Evolutionary conservation across 2,797 vertebrate genomes (phyloP).

Genomic region (Argyrosomus regius): DNA sequence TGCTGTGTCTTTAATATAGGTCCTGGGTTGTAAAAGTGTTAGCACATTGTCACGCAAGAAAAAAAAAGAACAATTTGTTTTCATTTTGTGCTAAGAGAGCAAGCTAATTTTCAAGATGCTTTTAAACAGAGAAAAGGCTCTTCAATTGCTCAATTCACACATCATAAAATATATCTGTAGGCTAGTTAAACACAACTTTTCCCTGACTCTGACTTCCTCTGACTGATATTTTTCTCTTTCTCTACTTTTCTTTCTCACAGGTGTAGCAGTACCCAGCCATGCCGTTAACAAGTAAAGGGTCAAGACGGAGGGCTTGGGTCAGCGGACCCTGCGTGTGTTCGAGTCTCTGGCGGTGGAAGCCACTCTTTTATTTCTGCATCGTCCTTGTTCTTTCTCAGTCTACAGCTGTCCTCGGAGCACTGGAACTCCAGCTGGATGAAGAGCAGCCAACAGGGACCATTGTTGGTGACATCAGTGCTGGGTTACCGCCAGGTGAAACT

Average conservation of each 20-base stretch:
- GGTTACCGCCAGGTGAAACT: slow-evolving; percentile 89
- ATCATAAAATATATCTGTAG: slow-evolving; percentile 21
- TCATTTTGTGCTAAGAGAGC: slow-evolving; percentile 33
- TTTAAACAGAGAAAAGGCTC: slow-evolving; percentile 22
- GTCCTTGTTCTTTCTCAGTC: slow-evolving; percentile 77
- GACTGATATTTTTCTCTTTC: slow-evolving; percentile 39
- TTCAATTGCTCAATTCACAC: slow-evolving; percentile 20
- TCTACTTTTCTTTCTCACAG: slow-evolving; percentile 63
- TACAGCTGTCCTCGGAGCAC: slow-evolving; percentile 78
- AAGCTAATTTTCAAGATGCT: slow-evolving; percentile 41
- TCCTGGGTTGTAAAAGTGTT: slow-evolving; percentile 67
- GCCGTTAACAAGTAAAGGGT: slow-evolving; percentile 81
- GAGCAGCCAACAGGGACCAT: slow-evolving; percentile 95
- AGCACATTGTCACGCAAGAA: slow-evolving; percentile 54
- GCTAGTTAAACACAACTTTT: slow-evolving; percentile 10
- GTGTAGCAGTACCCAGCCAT: slow-evolving; percentile 83
- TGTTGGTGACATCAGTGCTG: slow-evolving; percentile 96
- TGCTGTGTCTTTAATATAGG: slow-evolving; percentile 55
- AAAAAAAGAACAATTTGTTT: slow-evolving; percentile 35
- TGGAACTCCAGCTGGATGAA: slow-evolving; percentile 96
- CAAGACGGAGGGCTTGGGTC: slow-evolving; percentile 68
- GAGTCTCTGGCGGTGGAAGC: slow-evolving; percentile 59
- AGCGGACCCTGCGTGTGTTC: slow-evolving; percentile 52
- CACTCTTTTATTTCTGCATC: slow-evolving; percentile 71
- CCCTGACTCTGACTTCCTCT: slow-evolving; percentile 14